Percentiles rank a stretch among this genome's conserved stretches.
phyloP scores from a whole-genome alignment of 2,888 invertebrate species.

The Eudasyphora cyanicolor region DNA sequence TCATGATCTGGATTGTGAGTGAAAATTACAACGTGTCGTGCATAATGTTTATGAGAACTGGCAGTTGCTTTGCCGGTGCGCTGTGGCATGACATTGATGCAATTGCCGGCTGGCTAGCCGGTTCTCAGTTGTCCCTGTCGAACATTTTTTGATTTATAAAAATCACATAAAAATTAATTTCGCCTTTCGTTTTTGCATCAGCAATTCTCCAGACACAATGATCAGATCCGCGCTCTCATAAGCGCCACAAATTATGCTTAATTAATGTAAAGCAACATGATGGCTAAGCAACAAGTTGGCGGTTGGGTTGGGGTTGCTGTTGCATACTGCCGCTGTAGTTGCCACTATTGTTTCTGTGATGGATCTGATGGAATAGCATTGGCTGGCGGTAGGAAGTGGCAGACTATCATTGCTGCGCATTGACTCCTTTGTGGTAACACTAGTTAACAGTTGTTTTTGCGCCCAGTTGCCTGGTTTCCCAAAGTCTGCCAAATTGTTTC shows the following conservation, averaged over 20 bases:
- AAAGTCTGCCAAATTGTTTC: no score
- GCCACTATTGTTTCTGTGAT: neutral
- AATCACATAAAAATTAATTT: slow-evolving; percentile 25
- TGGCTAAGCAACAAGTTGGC: neutral
- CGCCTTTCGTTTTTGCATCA: neutral
- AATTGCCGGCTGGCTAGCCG: neutral
- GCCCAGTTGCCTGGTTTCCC: no score
- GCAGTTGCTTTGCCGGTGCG: neutral
- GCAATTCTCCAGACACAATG: slow-evolving; percentile 15
- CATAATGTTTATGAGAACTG: slow-evolving; percentile 40
- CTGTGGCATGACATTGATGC: neutral
- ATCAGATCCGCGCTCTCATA: slow-evolving; percentile 30
- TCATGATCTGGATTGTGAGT: slow-evolving; percentile 7
- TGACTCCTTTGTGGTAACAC: slow-evolving; percentile 8
- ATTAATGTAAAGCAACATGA: slow-evolving; percentile 55
- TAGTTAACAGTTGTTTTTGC: no score
- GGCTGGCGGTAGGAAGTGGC: slow-evolving; percentile 1
- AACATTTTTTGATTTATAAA: slow-evolving; percentile 12
- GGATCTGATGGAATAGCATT: neutral
- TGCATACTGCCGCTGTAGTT: neutral
- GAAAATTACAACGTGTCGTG: slow-evolving; percentile 43
- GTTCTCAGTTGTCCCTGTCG: neutral
- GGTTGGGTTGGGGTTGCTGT: neutral
- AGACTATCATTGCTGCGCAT: neutral
- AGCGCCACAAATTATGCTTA: slow-evolving; percentile 66